phyloP scores from a whole-genome alignment of 2,113 vertebrate species.

The Ranitomeya variabilis region DNA sequence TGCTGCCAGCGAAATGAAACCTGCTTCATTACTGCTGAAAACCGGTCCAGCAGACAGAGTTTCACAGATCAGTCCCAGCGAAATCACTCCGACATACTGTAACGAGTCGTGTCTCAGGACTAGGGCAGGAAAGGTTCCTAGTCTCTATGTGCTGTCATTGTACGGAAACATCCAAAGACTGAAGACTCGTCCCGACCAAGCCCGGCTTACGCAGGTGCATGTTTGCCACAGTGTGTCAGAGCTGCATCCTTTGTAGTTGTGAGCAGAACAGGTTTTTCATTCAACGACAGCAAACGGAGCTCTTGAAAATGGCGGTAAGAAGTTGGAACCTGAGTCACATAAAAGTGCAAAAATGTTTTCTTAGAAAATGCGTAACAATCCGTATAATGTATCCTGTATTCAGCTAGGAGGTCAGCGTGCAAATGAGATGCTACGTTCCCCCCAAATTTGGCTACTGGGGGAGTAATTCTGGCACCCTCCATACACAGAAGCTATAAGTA shows the following conservation, averaged over 20 bases:
- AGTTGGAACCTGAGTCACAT: no score
- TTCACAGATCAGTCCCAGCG: background rate
- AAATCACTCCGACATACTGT: background rate
- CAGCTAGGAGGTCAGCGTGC: no score
- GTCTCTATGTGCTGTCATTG: background rate
- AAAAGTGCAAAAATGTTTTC: no score
- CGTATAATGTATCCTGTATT: no score
- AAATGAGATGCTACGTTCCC: no score
- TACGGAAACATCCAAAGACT: background rate
- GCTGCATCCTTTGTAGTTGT: no score
- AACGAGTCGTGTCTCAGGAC: background rate
- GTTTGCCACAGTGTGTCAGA: background rate
- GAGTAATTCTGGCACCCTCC: no score
- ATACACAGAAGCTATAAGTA: no score
- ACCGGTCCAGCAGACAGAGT: background rate
- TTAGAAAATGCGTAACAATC: no score
- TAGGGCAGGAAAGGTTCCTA: background rate
- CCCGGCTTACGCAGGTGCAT: background rate
- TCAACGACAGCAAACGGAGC: background rate
- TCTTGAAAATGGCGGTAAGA: background rate
- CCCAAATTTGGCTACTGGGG: no score
- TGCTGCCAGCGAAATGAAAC: background rate
- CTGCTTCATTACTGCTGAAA: background rate
- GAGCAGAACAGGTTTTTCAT: background rate
- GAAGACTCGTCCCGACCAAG: background rate